Base-by-base conservation (phyloP, 2,888 invertebrate species). In the Venusia cambrica region DNA sequence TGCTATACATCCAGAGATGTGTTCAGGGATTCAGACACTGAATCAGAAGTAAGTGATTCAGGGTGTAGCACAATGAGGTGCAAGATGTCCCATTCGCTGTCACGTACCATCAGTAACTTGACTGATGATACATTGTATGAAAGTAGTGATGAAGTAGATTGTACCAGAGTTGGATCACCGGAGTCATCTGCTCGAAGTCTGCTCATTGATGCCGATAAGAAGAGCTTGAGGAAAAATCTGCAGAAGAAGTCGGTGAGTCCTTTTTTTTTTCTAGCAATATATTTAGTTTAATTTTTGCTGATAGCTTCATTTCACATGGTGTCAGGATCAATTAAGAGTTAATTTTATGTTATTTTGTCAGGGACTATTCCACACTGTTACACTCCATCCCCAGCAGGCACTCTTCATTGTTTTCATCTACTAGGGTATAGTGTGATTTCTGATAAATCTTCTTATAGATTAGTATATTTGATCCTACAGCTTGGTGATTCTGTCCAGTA, bases 1-100 rank as follows among this genome's bases (percentile, higher is more conserved):
- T 85, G 87, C 31, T 85, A 77, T 27, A 76, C 74, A 0, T 68
- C 81, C 0, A 73, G 73, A 0, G 84, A 87, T 44, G 77, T 85
- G 0, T 84, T 85, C 2, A 75, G 76, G 7, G 51, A 62, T 1
- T 50, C 50, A 19, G 51, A 42, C 13, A 47, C 48, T 3, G 54
- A 55, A 0, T 56, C 57, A 0, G 62, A 62, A 6, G 28, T 61
- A 3, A 69, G 71, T 51, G 76, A 80, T 29, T 73, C 72, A 0
- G 77, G 71, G 0, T 73, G 71, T 32, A 60, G 60, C 5, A 53
- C 52, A 2, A 55, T 56, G 14, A 53, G 59, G 0, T 63, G 62
- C 20, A 55, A 56, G 10, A 44, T 80, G 0, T 57, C 71, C 0
- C 63, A 60, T 22, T 56, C 61, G 0, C 40, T 84, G 9, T 76